phyloP scores from a whole-genome alignment of 2,113 vertebrate genomes.

The Phoenicopterus ruber region DNA sequence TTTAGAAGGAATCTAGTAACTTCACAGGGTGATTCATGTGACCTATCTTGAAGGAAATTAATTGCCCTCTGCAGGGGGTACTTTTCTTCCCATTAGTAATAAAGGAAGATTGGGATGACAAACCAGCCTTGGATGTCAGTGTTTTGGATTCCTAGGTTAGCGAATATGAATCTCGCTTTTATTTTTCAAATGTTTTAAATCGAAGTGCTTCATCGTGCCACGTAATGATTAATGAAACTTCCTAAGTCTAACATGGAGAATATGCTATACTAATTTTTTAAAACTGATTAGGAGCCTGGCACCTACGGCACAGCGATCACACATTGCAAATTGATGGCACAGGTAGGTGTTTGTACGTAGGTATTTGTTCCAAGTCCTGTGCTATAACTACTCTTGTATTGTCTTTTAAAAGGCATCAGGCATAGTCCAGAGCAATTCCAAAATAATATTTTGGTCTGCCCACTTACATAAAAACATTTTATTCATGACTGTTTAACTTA shows the following conservation, averaged over 20 bases:
- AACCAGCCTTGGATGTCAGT: neutral
- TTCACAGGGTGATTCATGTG: neutral
- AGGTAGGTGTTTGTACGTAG: neutral
- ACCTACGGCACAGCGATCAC: accelerated
- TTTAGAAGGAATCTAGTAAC: neutral
- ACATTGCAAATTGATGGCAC: neutral
- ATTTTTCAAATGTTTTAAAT: neutral
- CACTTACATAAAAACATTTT: conserved; percentile 18
- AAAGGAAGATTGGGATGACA: neutral
- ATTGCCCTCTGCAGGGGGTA: neutral
- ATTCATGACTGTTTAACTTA: neutral
- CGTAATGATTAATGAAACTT: neutral
- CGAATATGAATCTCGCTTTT: neutral
- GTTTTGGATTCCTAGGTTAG: neutral
- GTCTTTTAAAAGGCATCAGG: neutral
- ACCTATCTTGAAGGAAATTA: neutral
- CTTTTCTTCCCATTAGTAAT: neutral
- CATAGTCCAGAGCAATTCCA: neutral
- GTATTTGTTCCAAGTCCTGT: neutral
- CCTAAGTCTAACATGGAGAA: neutral
- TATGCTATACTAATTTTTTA: neutral
- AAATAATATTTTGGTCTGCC: neutral
- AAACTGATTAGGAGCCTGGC: neutral
- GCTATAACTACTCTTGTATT: neutral
- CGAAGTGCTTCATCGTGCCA: neutral